phyloP scores from a whole-genome alignment of 2,797 vertebrate species.

The Bradypodion ventrale region DNA sequence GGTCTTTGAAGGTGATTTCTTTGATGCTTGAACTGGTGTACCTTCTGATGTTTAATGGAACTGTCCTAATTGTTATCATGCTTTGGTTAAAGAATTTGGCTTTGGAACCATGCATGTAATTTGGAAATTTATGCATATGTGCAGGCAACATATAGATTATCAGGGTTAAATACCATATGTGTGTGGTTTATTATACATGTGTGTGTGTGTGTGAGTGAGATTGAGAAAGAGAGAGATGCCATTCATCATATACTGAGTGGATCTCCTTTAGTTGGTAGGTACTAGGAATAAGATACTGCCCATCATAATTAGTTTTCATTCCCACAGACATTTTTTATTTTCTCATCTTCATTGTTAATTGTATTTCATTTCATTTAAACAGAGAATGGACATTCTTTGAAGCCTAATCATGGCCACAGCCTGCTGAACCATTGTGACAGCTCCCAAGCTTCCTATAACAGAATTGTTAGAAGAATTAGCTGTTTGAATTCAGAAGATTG shows the following conservation, averaged over 20 bases:
- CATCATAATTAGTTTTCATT: constrained; percentile 42
- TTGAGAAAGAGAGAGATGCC: too few species aligned
- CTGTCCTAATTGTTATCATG: background rate
- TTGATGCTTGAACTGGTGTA: background rate
- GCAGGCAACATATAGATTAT: background rate
- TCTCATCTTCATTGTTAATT: constrained; percentile 63
- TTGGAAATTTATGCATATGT: background rate
- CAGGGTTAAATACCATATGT: background rate
- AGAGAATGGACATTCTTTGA: constrained; percentile 70
- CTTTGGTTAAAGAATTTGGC: background rate
- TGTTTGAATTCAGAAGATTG: constrained; percentile 63
- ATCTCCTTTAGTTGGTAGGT: too few species aligned
- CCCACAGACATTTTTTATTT: constrained; percentile 51
- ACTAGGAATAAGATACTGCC: too few species aligned
- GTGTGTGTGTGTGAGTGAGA: too few species aligned
- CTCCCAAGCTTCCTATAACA: constrained; percentile 62
- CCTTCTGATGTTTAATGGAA: background rate
- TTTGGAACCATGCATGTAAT: background rate
- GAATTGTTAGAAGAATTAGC: constrained; percentile 65
- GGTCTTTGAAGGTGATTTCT: background rate
- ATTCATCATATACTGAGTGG: too few species aligned
- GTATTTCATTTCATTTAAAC: constrained; percentile 72
- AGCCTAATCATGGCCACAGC: constrained; percentile 67
- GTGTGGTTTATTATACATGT: too few species aligned
- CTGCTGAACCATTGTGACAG: constrained; percentile 61